These are phyloP conservation scores for Pterocles gutturalis DNA, from an alignment of 2,113 vertebrate genomes.

Conservation along the genomic window DNA sequence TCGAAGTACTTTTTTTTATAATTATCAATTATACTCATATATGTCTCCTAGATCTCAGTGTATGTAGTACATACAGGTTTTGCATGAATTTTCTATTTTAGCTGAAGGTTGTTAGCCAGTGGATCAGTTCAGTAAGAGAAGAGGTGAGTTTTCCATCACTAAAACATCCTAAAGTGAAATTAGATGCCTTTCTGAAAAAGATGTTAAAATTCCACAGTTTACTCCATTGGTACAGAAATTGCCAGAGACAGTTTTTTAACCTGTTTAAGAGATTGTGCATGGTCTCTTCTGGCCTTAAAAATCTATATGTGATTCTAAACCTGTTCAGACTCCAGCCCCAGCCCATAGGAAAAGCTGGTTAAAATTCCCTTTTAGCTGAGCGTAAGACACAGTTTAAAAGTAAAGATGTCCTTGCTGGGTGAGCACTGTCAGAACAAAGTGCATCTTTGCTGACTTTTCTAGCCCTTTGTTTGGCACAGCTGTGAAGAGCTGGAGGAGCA, in stretches of 20 bases:
- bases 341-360: neutral
- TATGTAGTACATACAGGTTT: neutral
- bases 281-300: neutral
- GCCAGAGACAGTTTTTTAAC: neutral
- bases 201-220: neutral
- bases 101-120: neutral
- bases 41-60: neutral
- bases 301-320: accelerated
- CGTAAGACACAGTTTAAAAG: neutral
- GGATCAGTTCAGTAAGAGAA: neutral
- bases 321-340: neutral
- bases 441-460: neutral
- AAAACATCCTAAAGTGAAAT: neutral
- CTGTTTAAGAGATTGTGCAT: neutral
- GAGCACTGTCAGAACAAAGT: neutral
- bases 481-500: neutral
- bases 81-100: neutral
- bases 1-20: neutral
- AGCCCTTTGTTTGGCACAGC: neutral
- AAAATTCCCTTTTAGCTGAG: neutral
- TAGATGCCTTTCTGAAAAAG: neutral
- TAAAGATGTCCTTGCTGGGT: neutral
- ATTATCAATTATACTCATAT: neutral
- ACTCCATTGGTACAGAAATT: neutral
- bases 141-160: neutral